These are phyloP conservation scores for Anolis carolinensis DNA, from an alignment of 2,113 vertebrate species.

Conservation along the genomic window DNA sequence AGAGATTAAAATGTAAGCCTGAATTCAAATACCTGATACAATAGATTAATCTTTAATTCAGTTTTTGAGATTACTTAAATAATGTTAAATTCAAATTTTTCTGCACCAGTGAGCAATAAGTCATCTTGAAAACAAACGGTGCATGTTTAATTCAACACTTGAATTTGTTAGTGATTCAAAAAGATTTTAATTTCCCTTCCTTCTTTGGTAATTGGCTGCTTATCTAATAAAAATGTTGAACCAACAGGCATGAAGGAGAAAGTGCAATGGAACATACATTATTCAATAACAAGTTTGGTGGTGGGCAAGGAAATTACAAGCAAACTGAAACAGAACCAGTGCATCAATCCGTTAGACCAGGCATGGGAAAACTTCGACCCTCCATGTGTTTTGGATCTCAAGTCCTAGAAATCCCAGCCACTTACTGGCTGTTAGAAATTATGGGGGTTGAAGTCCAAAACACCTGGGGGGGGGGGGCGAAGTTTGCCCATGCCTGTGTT, in stretches of 20 bases:
- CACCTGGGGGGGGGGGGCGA: too few relatives aligned
- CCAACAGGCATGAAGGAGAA: constrained; percentile 22
- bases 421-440: too few relatives aligned
- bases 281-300: constrained; percentile 32
- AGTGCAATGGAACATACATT: neutral
- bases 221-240: constrained; percentile 24
- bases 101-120: constrained; percentile 58
- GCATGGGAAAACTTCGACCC: too few relatives aligned
- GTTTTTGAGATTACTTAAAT: constrained; percentile 65
- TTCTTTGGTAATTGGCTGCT: constrained; percentile 48
- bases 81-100: constrained; percentile 62
- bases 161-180: constrained; percentile 54
- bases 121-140: constrained; percentile 53
- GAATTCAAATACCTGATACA: constrained; percentile 63
- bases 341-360: constrained; percentile 25
- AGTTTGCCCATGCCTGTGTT: too few relatives aligned
- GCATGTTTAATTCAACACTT: constrained; percentile 70
- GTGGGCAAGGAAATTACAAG: constrained; percentile 17
- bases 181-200: constrained; percentile 52
- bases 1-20: constrained; percentile 62
- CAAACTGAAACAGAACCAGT: constrained; percentile 9
- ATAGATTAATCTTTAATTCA: constrained; percentile 63
- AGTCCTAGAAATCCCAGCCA: too few relatives aligned
- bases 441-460: too few relatives aligned
- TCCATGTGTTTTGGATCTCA: too few relatives aligned